These are phyloP conservation scores for Notolabrus celidotus DNA, from an alignment of 2,797 vertebrate species.

Conservation along the genomic window DNA sequence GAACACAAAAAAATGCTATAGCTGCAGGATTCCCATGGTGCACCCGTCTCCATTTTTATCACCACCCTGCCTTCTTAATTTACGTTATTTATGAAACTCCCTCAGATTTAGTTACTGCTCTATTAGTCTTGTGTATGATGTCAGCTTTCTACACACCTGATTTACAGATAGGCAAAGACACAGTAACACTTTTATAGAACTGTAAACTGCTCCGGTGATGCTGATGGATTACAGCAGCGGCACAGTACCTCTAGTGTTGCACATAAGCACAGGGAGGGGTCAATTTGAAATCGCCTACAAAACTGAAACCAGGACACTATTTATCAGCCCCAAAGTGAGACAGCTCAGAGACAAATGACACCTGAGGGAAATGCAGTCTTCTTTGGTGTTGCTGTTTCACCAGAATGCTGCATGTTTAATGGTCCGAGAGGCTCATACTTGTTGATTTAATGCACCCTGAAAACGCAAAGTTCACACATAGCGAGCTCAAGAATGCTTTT, in stretches of 20 bases:
- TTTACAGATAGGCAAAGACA: slow-evolving; percentile 73
- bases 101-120: slow-evolving; percentile 60
- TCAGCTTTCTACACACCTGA: slow-evolving; percentile 64
- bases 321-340: slow-evolving; percentile 61
- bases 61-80: slow-evolving; percentile 52
- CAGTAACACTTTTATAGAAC: slow-evolving; percentile 74
- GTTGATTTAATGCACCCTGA: slow-evolving; percentile 70
- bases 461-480: slow-evolving; percentile 52
- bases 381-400: slow-evolving; percentile 44
- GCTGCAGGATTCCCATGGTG: slow-evolving; percentile 67
- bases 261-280: slow-evolving; percentile 24
- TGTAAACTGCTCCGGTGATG: slow-evolving; percentile 65
- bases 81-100: slow-evolving; percentile 72
- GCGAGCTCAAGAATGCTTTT: slow-evolving; percentile 10
- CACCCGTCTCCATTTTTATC: slow-evolving; percentile 69
- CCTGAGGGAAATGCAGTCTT: slow-evolving; percentile 39
- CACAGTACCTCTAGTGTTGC: slow-evolving; percentile 60
- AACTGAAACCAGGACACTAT: slow-evolving; percentile 48
- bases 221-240: slow-evolving; percentile 66
- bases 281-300: slow-evolving; percentile 46
- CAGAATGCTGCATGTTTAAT: slow-evolving; percentile 27
- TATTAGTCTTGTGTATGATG: slow-evolving; percentile 64
- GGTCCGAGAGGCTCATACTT: slow-evolving; percentile 56
- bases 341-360: slow-evolving; percentile 42
- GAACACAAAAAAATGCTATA: slow-evolving; percentile 27